phyloP scores from a whole-genome alignment of 2,113 vertebrate species.

The Chaetorhynchus papuensis region DNA sequence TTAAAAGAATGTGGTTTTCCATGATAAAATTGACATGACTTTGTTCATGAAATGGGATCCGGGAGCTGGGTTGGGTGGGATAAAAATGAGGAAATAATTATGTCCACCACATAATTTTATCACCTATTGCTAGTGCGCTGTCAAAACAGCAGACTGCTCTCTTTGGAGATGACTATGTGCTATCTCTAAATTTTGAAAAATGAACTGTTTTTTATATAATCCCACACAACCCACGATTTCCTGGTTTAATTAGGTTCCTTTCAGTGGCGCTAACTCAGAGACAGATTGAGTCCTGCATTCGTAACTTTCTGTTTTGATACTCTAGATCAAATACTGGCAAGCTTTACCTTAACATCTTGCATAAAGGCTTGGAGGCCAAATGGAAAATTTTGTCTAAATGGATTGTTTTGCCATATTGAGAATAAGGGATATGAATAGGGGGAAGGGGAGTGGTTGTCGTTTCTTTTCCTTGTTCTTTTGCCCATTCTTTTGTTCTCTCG shows the following conservation, averaged over 20 bases:
- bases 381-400: neutral
- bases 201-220: neutral
- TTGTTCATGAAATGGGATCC: neutral
- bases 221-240: neutral
- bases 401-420: neutral
- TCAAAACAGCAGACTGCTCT: neutral
- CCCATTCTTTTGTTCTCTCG: neutral
- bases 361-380: neutral
- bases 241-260: neutral
- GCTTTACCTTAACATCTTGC: neutral
- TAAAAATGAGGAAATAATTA: neutral
- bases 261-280: neutral
- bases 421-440: neutral
- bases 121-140: neutral
- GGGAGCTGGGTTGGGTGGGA: neutral
- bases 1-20: neutral
- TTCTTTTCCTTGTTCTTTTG: neutral
- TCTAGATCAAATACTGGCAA: neutral
- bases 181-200: neutral
- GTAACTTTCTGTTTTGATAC: neutral
- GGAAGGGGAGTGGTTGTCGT: neutral
- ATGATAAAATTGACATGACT: neutral
- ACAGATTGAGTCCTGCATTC: neutral
- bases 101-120: neutral
- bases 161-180: neutral